Evolutionary conservation across 2,888 invertebrate species (phyloP).

Genomic region (Dicranocentrus wangi): DNA sequence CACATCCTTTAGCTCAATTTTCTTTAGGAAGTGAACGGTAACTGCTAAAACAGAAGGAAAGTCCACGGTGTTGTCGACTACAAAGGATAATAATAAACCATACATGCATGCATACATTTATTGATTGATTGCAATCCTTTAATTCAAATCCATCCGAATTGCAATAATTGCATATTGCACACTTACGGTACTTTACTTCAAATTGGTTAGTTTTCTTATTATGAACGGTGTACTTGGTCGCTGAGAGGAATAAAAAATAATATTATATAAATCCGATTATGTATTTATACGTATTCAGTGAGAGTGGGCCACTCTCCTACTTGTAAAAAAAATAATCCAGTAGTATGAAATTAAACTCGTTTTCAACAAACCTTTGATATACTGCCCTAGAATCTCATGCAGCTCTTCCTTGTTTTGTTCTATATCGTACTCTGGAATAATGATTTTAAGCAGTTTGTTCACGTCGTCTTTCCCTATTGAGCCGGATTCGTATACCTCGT

Average conservation of each 20-base stretch:
- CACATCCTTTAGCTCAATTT: constrained; percentile 62
- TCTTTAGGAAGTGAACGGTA: constrained; percentile 69
- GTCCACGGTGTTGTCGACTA: constrained; percentile 69
- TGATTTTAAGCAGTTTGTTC: constrained; percentile 56
- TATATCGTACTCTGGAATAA: constrained; percentile 48
- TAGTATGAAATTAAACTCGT: neutral
- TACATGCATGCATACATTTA: neutral
- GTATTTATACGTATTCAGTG: too few relatives aligned
- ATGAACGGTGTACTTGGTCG: constrained; percentile 67
- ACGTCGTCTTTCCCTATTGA: constrained; percentile 65
- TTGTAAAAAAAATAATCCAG: neutral
- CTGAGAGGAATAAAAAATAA: constrained; percentile 57
- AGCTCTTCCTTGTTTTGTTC: constrained; percentile 55
- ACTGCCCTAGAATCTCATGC: constrained; percentile 58
- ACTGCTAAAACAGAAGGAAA: constrained; percentile 67
- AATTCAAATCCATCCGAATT: too few relatives aligned
- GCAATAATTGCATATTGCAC: too few relatives aligned
- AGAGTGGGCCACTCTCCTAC: too few relatives aligned
- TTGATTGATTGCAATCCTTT: neutral
- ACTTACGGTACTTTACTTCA: constrained; percentile 69
- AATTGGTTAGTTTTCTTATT: constrained; percentile 69
- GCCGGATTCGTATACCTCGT: constrained; percentile 60
- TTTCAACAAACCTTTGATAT: constrained; percentile 62
- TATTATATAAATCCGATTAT: neutral
- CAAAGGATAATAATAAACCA: constrained; percentile 18